Percentiles rank a stretch among this genome's conserved stretches.
Conservation (phyloP, 2,113 vertebrate species). For the Furnarius figulus region DNA sequence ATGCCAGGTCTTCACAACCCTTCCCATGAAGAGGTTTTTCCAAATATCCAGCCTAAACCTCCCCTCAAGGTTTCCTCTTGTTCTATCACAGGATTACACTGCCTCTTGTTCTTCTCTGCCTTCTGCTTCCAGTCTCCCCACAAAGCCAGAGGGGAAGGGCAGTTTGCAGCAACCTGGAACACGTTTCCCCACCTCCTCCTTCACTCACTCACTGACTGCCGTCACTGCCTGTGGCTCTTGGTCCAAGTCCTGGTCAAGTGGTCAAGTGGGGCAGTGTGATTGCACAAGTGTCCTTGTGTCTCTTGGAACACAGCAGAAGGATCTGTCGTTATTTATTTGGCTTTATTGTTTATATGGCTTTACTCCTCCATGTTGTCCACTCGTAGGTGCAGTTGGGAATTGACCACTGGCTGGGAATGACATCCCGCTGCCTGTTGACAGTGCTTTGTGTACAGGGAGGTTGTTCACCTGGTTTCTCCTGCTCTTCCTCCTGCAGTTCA, state of each 20-base stretch:
- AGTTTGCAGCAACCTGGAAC: background rate
- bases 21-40: background rate
- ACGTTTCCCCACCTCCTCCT: fast-evolving
- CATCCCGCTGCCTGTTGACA: fast-evolving
- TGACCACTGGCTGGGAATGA: fast-evolving
- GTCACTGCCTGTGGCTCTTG: background rate
- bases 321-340: background rate
- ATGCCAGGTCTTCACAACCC: background rate
- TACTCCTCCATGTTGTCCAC: fast-evolving
- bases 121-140: background rate
- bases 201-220: background rate
- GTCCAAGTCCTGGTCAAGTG: background rate
- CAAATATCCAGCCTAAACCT: background rate
- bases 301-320: background rate
- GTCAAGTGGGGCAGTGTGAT: background rate
- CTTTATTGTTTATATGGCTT: background rate
- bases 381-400: fast-evolving
- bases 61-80: background rate
- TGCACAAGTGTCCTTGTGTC: fast-evolving
- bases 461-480: background rate
- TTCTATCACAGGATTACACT: background rate
- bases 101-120: background rate
- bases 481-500: slow-evolving; percentile 69
- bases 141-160: background rate
- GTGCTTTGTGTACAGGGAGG: fast-evolving